Percentiles rank a stretch among this genome's conserved stretches.
Conservation (phyloP, 2,888 invertebrate genomes). For the Automeris io region DNA sequence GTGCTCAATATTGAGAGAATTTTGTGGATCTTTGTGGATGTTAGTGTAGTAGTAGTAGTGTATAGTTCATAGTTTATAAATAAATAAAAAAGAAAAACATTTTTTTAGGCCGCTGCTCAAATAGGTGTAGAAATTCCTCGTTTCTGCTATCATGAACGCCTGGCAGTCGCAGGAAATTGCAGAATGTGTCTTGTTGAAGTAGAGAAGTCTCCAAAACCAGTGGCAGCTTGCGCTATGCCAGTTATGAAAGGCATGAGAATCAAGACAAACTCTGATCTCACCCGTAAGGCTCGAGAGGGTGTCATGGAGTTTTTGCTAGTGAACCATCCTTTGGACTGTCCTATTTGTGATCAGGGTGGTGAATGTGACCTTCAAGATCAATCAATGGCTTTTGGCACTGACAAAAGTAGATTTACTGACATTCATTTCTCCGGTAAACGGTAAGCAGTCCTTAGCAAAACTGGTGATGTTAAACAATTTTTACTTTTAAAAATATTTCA, state of each 20-base stretch:
- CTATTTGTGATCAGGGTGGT: conserved; percentile 99
- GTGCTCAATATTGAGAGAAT: no score
- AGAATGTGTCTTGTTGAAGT: conserved; percentile 99
- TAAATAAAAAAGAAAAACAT: background rate
- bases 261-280: conserved; percentile 97
- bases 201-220: conserved; percentile 98
- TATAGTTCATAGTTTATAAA: background rate
- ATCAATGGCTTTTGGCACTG: conserved; percentile 99
- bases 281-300: conserved; percentile 83
- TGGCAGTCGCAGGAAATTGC: conserved; percentile 99
- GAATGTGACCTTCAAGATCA: conserved; percentile 98
- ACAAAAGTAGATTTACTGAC: conserved; percentile 94
- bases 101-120: conserved; percentile 90
- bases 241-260: conserved; percentile 99
- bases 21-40: no score
- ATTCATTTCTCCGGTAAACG: conserved; percentile 94
- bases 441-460: conserved; percentile 46
- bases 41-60: no score
- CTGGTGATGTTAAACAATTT: background rate
- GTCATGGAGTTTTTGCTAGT: conserved; percentile 99
- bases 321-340: conserved; percentile 99
- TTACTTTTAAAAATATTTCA: background rate
- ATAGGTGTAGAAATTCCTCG: conserved; percentile 98
- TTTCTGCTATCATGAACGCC: conserved; percentile 99
- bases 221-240: conserved; percentile 99